Conservation (phyloP, 1,140 invertebrate genomes). For the Zaprionus davidi region DNA sequence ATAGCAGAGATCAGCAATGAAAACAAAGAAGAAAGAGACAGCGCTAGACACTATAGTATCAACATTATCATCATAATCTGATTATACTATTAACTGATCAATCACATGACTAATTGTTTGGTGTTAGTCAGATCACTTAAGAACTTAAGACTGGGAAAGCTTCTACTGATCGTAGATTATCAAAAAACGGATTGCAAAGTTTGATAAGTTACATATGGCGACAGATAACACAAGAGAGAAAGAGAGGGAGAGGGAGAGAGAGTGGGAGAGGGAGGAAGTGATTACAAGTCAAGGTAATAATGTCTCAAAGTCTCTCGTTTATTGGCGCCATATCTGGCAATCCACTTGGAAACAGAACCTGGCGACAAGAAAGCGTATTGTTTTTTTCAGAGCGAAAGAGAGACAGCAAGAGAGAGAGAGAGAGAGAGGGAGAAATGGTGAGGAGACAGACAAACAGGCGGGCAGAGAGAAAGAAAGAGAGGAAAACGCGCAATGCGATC, state of each 20-base stretch:
- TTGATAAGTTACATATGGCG: not conserved
- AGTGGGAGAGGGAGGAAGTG: not conserved
- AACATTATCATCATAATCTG: too few species aligned
- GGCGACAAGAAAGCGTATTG: not conserved
- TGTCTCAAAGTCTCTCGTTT: not conserved
- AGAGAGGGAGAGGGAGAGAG: not conserved
- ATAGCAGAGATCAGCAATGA: not conserved
- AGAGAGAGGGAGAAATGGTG: not conserved
- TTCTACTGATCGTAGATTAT: not conserved
- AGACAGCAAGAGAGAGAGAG: conserved; percentile 2
- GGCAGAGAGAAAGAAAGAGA: not conserved
- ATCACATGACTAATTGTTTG: not conserved
- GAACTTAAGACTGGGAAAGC: not conserved
- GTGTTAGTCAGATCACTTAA: not conserved
- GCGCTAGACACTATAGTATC: too few species aligned
- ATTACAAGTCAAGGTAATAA: conserved; percentile 5
- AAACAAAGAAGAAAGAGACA: too few species aligned
- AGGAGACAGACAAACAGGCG: conserved; percentile 14
- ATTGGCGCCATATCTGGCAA: not conserved
- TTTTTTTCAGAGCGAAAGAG: not conserved
- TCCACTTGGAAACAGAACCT: not conserved
- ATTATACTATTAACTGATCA: too few species aligned
- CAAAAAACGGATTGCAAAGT: not conserved
- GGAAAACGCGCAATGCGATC: not conserved
- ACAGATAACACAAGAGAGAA: not conserved